Percentiles rank a stretch among this genome's conserved stretches.
These are phyloP conservation scores for Phenganax stokvisi DNA, from an alignment of 92 coral and sea anemone species.

Conservation along the genomic window DNA sequence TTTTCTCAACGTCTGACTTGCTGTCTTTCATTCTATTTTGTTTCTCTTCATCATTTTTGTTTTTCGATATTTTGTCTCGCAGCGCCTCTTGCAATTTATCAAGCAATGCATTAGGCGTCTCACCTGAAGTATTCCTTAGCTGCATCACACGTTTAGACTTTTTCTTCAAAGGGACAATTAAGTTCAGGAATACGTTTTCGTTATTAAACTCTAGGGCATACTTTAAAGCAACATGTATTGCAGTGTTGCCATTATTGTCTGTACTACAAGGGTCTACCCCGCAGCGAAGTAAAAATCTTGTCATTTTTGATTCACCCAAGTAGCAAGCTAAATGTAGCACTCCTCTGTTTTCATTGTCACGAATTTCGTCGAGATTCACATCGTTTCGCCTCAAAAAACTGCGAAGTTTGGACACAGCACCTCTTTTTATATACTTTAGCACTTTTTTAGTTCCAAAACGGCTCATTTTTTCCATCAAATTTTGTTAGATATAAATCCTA, in stretches of 20 bases:
- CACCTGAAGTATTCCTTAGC: constrained; percentile 51
- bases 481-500: neutral
- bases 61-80: constrained; percentile 28
- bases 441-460: constrained; percentile 45
- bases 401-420: constrained; percentile 68
- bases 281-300: constrained; percentile 53
- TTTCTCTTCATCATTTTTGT: constrained; percentile 5
- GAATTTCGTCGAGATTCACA: constrained; percentile 48
- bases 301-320: constrained; percentile 73
- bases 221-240: constrained; percentile 76
- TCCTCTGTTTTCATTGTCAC: constrained; percentile 58
- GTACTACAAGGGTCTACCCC: constrained; percentile 60
- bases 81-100: constrained; percentile 44
- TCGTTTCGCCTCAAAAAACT: constrained; percentile 58
- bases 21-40: constrained; percentile 38
- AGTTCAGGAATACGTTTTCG: constrained; percentile 46
- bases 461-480: neutral
- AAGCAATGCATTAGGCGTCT: constrained; percentile 52
- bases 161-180: constrained; percentile 59
- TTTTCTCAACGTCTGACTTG: constrained; percentile 40
- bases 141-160: constrained; percentile 49
- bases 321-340: constrained; percentile 73
- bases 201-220: constrained; percentile 57
- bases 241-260: constrained; percentile 68
- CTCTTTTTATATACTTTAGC: constrained; percentile 64